These are phyloP conservation scores for Arctocebus calabarensis DNA, from an alignment of 2,797 vertebrate species.

Conservation along the genomic window DNA sequence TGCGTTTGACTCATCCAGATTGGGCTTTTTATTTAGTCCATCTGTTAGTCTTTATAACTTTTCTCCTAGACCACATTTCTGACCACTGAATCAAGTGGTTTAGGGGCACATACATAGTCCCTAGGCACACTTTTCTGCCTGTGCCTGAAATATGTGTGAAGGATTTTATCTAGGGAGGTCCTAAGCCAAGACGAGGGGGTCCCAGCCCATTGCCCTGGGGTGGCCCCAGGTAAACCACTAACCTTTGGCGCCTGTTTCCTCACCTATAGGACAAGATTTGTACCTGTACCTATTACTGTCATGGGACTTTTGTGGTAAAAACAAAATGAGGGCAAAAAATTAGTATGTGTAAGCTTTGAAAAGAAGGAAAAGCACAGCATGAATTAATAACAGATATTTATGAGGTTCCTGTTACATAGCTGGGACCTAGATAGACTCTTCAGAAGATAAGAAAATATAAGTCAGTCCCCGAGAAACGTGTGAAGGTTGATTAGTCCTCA, in stretches of 20 bases:
- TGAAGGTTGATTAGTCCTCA: fast-evolving
- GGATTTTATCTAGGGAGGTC: neutral
- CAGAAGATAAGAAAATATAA: neutral
- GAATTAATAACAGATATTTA: neutral
- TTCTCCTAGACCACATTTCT: neutral
- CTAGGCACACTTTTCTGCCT: no score
- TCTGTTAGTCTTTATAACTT: neutral
- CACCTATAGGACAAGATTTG: neutral
- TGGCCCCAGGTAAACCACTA: neutral
- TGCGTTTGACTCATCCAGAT: neutral
- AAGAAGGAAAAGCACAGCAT: neutral
- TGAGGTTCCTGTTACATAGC: neutral
- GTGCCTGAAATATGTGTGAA: neutral
- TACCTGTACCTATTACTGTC: neutral
- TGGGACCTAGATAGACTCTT: fast-evolving
- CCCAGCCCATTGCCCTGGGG: neutral
- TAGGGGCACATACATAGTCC: neutral
- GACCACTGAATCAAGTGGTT: neutral
- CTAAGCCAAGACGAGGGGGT: neutral
- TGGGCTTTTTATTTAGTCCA: neutral
- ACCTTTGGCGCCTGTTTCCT: neutral
- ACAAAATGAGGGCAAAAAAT: neutral
- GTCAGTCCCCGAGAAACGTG: neutral
- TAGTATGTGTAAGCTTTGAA: neutral
- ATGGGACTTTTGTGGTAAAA: neutral